Evolutionary conservation across 2,797 vertebrate species (phyloP), one percentile per base, ranked within the genome.

Genomic region (Ciconia nigra): DNA sequence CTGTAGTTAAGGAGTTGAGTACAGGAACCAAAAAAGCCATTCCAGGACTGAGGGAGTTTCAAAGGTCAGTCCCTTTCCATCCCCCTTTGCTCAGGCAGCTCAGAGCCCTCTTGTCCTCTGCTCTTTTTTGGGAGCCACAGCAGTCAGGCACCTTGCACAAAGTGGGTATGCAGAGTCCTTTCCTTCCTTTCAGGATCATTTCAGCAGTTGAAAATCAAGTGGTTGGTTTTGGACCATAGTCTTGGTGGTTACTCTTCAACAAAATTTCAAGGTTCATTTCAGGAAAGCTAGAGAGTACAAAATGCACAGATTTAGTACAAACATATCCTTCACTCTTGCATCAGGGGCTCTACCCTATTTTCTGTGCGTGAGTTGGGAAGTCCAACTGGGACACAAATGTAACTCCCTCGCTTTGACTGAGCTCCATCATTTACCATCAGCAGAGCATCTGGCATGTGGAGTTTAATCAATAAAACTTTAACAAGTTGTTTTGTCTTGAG

Each of bases 381-480:
- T 67, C 83, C 61, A 87, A 65, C 47, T 54, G 59, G 33, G 59
- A 73, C 44, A 65, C 31, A 67, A 93, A 41, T 76, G 42, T 28
- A 87, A 42, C 33, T 89, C 35, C 21, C n/a, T 78, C 2, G 0
- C 44, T 90, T 84, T 65, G 63, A 73, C 63, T 81, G 73, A 92
- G 42, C 54, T 87, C 71, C 62, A 15, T 72, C 39, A 0, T 88
- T 84, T 89, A 44, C 80, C 83, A 69, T 51, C 26, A 89, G 35
- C 55, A 72, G 57, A 90, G 78, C 63, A 93, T 83, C 59, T 95
- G 92, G 62, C 49, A 29, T 61, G 69, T 77, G 62, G 86, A 78
- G 28, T 77, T 89, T 51, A 89, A 81, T 93, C 52, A 62, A 90
- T 83, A 93, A 78, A 90, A 95, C 54, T 89, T 94, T 63, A 92